Evolutionary conservation across 2,888 invertebrate species (phyloP).

Genomic region (Amphipoea oculea): DNA sequence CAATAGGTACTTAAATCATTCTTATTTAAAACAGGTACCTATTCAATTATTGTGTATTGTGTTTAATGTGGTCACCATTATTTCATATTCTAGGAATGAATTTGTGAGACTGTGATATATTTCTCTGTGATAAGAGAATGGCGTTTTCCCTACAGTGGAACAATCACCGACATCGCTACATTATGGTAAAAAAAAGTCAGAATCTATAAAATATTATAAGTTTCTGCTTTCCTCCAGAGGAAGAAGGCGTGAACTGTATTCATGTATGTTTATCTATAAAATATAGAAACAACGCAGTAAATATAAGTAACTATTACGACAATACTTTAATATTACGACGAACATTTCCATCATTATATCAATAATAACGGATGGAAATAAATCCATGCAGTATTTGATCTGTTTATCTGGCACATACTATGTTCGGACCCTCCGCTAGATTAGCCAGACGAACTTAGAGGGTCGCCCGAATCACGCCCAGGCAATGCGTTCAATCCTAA

Average conservation of each 20-base stretch:
- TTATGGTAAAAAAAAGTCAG: neutral
- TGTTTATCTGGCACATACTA: constrained; percentile 68
- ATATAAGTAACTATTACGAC: neutral
- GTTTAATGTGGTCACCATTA: neutral
- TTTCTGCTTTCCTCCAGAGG: neutral
- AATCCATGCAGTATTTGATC: constrained; percentile 48
- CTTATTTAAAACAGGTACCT: neutral
- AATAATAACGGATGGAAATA: constrained; percentile 20
- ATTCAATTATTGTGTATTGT: neutral
- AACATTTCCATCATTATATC: constrained; percentile 11
- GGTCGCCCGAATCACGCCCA: constrained; percentile 80
- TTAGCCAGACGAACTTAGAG: constrained; percentile 83
- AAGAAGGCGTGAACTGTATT: neutral
- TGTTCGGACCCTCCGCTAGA: constrained; percentile 77
- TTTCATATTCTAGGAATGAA: neutral
- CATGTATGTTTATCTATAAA: neutral
- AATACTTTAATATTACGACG: neutral
- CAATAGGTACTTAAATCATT: constrained; percentile 6
- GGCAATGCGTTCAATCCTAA: constrained; percentile 75
- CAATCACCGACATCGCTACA: neutral
- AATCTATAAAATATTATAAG: neutral
- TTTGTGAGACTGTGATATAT: neutral
- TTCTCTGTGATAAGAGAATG: neutral
- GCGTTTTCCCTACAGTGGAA: neutral
- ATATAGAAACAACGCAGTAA: neutral